A percentile compares a stretch with the other conserved stretches of the same genome.
Conservation (phyloP, 2,797 vertebrate species). For the Trachops cirrhosus region DNA sequence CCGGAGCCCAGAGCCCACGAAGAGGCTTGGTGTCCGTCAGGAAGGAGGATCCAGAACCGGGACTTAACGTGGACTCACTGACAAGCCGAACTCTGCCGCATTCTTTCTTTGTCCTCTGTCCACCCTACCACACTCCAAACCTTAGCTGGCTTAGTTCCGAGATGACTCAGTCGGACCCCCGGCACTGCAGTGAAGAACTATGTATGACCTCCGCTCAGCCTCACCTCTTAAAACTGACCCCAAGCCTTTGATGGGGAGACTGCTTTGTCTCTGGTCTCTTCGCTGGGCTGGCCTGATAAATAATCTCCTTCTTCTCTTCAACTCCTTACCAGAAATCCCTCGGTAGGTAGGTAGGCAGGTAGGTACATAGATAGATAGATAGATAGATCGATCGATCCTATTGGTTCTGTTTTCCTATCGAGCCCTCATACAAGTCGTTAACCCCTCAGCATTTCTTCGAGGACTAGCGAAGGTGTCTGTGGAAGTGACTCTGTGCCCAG, state of each 20-base stretch:
- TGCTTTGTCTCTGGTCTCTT: neutral
- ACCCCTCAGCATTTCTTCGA: neutral
- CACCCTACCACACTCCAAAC: rapidly evolving
- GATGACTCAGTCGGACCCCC: neutral
- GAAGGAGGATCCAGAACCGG: neutral
- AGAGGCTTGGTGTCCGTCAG: neutral
- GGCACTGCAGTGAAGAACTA: neutral
- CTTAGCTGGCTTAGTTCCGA: neutral
- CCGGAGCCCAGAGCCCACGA: neutral
- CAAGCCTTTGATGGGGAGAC: neutral
- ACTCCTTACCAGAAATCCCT: neutral
- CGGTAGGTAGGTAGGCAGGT: neutral
- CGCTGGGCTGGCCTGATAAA: neutral
- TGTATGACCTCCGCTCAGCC: neutral
- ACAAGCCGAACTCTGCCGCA: rapidly evolving
- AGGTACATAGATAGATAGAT: neutral
- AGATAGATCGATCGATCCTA: neutral
- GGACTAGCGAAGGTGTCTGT: neutral
- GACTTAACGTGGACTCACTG: neutral
- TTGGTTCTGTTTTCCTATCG: neutral
- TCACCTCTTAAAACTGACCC: neutral
- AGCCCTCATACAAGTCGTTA: neutral
- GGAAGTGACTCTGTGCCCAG: neutral
- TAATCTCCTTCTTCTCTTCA: neutral
- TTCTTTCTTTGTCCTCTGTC: rapidly evolving